Base-by-base conservation (phyloP, 2,113 vertebrate genomes). In the Carettochelys insculpta region DNA sequence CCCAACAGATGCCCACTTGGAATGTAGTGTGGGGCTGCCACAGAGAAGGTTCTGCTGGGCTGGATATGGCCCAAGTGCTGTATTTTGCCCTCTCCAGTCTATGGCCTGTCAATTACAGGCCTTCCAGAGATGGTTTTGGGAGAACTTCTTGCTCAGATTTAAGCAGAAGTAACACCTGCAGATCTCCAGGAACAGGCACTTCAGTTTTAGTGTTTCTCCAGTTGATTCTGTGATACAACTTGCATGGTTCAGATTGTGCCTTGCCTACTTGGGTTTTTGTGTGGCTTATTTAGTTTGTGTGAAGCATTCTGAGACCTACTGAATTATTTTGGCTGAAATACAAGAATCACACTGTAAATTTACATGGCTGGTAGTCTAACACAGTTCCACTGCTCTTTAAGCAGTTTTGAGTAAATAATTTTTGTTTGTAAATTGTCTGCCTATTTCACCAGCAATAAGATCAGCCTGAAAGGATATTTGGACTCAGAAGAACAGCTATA, bases 251-350 rank as follows among this genome's bases (percentile, higher is more conserved):
- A 95, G 85, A 17, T 14, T 86, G 16, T 4, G 86, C 89, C 86
- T 95, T 95, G 92, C 92, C 93, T 96, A 56, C 86, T 94, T 86
- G 83, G 84, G 83, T 85, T 85, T 90, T 73, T 3, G 86, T 90
- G 93, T 91, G 41, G 45, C 77, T 95, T 96, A n/a, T n/a, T n/a
- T n/a, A 95, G 94, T 51, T 31, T 85, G 87, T 96, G 89, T 95
- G 90, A 96, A 96, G 76, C 77, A 65, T 83, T 77, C 71, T 88
- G 91, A n/a, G 93, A 94, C 83, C 87, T 90, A 80, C 29, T 95
- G 95, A 96, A 76, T 95, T 77, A 95, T 94, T 91, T 93, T 56
- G 92, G n/a, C 87, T 93, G 91, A 96, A 93, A 95, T 93, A 90
- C 14, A 31, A 65, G 85, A 91, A 25, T 90, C n/a, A 78, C 91